Conservation (phyloP, 2,113 vertebrate genomes). For the Formicarius rufipectus region DNA sequence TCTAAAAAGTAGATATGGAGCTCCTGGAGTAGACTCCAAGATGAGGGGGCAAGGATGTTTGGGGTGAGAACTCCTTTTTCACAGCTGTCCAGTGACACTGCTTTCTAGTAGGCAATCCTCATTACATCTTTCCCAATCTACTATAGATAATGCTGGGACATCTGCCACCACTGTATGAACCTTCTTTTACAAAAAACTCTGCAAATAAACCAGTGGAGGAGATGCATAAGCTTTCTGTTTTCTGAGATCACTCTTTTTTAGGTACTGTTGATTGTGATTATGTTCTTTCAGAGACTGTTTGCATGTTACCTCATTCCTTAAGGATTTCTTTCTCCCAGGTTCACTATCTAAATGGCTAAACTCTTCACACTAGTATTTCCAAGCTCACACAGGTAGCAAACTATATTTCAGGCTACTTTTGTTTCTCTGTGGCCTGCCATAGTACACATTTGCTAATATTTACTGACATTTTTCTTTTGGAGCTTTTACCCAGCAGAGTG, state of each 20-base stretch:
- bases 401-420: background rate
- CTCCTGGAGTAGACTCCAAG: background rate
- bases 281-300: background rate
- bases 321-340: background rate
- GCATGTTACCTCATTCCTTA: background rate
- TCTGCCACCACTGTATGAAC: background rate
- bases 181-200: background rate
- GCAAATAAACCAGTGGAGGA: background rate
- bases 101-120: background rate
- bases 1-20: background rate
- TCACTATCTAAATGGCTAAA: background rate
- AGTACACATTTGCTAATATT: background rate
- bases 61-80: background rate
- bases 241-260: background rate
- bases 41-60: rapidly evolving
- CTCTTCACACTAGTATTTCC: background rate
- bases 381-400: background rate
- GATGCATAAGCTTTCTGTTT: background rate
- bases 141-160: background rate
- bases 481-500: background rate
- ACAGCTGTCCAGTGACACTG: background rate
- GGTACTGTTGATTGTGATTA: background rate
- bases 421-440: background rate
- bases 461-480: background rate
- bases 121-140: background rate